Evolutionary conservation across 2,888 invertebrate species (phyloP), one percentile per base, ranked within the genome.

Genomic region (Anthophora plumipes): DNA sequence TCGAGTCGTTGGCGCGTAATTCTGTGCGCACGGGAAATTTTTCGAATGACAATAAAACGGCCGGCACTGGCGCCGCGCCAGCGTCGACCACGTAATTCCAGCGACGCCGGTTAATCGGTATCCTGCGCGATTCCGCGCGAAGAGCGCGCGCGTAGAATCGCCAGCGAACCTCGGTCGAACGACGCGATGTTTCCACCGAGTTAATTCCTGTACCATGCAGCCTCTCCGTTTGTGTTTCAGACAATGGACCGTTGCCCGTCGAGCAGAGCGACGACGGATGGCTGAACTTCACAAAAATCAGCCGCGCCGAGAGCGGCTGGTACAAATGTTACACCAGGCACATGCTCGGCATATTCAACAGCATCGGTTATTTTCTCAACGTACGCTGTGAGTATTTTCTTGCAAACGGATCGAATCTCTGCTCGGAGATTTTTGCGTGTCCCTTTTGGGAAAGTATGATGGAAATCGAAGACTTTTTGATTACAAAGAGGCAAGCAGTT

Each of bases 331-430:
- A 97, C 69, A 97, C 98, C 75, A 95, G 96, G 64, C 98, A 98
- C 95, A 95, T 96, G 84, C 95, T 97, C 90, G 96, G 97, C 46
- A 96, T 97, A 93, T 98, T 97, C 94, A 97, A 97, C 83, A 97
- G 97, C 90, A 98, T 98, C 90, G 98, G 98, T 81, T 98, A 98
- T 94, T 98, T 97, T 93, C 96, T 98, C 88, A 97, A 97, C 92
- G 97, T 98, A 84, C 94, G 97, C 94, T 96, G 98, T 98, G 94
- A 97, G 97, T 96, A 93, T 75, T 81, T 75, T n/a, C 37, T 4
- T 31, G 2, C 31, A 31, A 31, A 12, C n/a, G n/a, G 37, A 39
- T 25, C 12, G 9, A 46, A 46, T 50, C 50, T n/a, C 50, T 9
- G n/a, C 3, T 7, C 50, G 50, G 50, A 50, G n/a, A n/a, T 50